Evolutionary conservation across 1,140 invertebrate species (phyloP).

Genomic region (Drosophila ogumai): DNA sequence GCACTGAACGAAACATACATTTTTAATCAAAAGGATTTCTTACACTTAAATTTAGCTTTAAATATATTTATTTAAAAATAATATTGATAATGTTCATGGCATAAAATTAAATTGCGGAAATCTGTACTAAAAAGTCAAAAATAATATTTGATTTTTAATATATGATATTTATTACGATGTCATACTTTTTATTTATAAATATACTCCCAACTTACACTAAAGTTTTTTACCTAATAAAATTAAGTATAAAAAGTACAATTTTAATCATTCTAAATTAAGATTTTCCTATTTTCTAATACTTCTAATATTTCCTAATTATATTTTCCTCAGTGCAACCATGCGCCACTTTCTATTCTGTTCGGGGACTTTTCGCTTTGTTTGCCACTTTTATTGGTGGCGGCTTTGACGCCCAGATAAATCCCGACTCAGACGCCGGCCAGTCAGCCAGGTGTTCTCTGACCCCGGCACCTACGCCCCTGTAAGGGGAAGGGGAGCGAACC

Average conservation of each 20-base stretch:
- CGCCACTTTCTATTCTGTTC: conserved; percentile 61
- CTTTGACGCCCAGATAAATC: conserved; percentile 64
- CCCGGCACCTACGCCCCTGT: conserved; percentile 45
- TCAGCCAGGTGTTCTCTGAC: conserved; percentile 60
- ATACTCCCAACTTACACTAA: rapidly evolving
- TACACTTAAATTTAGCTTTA: rapidly evolving
- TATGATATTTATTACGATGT: neutral
- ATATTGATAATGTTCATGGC: no score
- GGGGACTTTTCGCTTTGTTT: conserved; percentile 55
- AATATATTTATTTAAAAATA: neutral
- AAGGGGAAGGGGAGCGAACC: neutral
- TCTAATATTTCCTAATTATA: no score
- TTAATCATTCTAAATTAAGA: rapidly evolving
- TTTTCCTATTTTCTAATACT: neutral
- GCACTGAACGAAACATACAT: neutral
- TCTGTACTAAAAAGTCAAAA: neutral
- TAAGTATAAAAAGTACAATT: neutral
- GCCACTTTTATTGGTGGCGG: conserved; percentile 66
- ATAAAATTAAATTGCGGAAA: neutral
- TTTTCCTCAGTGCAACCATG: conserved; percentile 30
- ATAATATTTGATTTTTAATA: neutral
- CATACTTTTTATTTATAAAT: neutral
- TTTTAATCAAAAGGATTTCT: no score
- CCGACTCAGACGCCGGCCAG: conserved; percentile 43
- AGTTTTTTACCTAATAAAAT: no score